A percentile compares a stretch with the other conserved stretches of the same genome.
These are phyloP conservation scores for Lamprotornis superbus DNA, from an alignment of 2,113 vertebrate species.

Conservation along the genomic window DNA sequence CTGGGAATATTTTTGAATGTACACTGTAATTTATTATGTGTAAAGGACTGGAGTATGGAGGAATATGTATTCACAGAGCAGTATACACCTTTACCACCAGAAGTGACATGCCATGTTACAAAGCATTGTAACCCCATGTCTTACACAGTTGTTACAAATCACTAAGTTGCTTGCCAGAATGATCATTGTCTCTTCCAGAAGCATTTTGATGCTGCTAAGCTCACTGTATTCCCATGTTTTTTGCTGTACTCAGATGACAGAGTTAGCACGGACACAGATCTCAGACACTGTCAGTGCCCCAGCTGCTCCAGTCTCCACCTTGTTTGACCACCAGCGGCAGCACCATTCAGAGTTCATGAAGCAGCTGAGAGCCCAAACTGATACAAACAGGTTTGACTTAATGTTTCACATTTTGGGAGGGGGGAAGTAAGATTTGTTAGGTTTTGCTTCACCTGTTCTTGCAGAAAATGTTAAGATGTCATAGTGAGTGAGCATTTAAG, in stretches of 20 bases:
- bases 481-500: neutral
- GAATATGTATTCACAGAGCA: neutral
- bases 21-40: neutral
- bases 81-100: neutral
- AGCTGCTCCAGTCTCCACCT: conserved; percentile 51
- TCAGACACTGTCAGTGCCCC: conserved; percentile 65
- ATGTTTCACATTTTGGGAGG: neutral
- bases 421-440: neutral
- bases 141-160: neutral
- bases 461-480: neutral
- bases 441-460: neutral
- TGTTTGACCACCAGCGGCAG: conserved; percentile 73
- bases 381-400: conserved; percentile 77
- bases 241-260: conserved; percentile 79
- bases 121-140: neutral
- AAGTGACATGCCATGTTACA: neutral
- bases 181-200: neutral
- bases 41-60: neutral
- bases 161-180: neutral
- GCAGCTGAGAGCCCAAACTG: conserved; percentile 64
- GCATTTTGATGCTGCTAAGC: neutral
- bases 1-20: neutral
- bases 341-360: conserved; percentile 67
- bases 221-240: neutral
- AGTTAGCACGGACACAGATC: conserved; percentile 78